phyloP scores from a whole-genome alignment of 2,113 vertebrate genomes.

The Sceloporus undulatus region DNA sequence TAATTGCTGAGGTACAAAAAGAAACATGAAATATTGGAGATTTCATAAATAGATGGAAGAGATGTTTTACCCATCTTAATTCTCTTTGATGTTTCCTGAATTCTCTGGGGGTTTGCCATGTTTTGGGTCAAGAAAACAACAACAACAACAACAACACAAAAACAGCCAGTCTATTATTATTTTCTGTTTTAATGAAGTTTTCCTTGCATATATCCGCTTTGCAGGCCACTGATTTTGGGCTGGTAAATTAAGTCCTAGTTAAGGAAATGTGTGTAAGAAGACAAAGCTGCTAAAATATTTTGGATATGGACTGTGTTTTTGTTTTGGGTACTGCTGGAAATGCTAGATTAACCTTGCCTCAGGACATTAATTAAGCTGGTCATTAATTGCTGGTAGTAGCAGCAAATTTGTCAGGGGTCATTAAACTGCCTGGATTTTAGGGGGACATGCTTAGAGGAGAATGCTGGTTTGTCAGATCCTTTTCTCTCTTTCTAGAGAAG shows the following conservation, averaged over 20 bases:
- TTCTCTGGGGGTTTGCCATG: slow-evolving; percentile 59
- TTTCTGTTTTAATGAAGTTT: slow-evolving; percentile 72
- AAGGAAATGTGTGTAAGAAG: slow-evolving; percentile 65
- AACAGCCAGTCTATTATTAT: slow-evolving; percentile 56
- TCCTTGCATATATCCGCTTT: slow-evolving; percentile 56
- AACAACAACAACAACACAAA: slow-evolving; percentile 37
- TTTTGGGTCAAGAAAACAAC: slow-evolving; percentile 55
- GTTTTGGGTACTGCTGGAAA: slow-evolving; percentile 68
- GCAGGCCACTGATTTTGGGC: slow-evolving; percentile 64
- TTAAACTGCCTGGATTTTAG: slow-evolving; percentile 69
- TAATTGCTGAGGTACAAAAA: slow-evolving; percentile 42
- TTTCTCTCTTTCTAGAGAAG: slow-evolving; percentile 46
- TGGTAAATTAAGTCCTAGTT: slow-evolving; percentile 63
- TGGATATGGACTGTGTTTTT: slow-evolving; percentile 58
- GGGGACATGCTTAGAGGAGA: slow-evolving; percentile 62
- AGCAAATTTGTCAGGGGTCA: slow-evolving; percentile 72
- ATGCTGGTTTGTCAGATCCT: slow-evolving; percentile 58
- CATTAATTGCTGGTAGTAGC: slow-evolving; percentile 76
- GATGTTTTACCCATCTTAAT: slow-evolving; percentile 23
- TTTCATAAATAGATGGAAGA: slow-evolving; percentile 53
- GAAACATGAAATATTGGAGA: slow-evolving; percentile 15
- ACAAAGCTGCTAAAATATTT: slow-evolving; percentile 67
- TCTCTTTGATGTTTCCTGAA: slow-evolving; percentile 54
- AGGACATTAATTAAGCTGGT: slow-evolving; percentile 78
- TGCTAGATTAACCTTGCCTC: slow-evolving; percentile 73